Percentiles rank a stretch among this genome's conserved stretches.
These are phyloP conservation scores for Silvanus unidentatus DNA, from an alignment of 2,888 invertebrate genomes.

Conservation along the genomic window DNA sequence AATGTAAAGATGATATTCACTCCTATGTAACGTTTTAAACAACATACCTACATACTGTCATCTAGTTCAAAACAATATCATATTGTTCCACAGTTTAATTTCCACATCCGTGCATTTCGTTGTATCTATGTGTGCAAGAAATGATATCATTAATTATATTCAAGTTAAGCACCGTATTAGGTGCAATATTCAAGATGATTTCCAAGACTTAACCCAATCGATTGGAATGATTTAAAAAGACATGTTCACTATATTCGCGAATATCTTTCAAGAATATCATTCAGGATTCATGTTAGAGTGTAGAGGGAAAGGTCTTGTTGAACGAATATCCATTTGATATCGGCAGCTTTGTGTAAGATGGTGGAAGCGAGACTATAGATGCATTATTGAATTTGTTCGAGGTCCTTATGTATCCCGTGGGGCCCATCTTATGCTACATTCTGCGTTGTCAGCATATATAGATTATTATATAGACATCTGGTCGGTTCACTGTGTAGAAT, in stretches of 20 bases:
- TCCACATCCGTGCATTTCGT: neutral
- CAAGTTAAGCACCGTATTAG: too few relatives aligned
- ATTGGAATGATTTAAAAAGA: conserved; percentile 35
- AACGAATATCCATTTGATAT: conserved; percentile 27
- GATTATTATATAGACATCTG: conserved; percentile 51
- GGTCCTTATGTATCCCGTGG: conserved; percentile 45
- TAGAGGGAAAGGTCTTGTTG: conserved; percentile 12
- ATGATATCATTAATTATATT: neutral
- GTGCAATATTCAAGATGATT: too few relatives aligned
- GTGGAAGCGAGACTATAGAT: conserved; percentile 38
- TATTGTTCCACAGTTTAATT: neutral
- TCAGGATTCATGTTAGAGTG: conserved; percentile 8
- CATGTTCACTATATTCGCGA: conserved; percentile 35
- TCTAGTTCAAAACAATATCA: neutral
- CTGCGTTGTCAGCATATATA: conserved; percentile 50
- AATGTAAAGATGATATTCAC: conserved; percentile 13
- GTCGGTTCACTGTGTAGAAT: conserved; percentile 42
- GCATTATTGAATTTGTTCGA: conserved; percentile 48
- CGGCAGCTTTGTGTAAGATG: conserved; percentile 25
- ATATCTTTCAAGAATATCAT: conserved; percentile 3
- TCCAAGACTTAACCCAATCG: too few relatives aligned
- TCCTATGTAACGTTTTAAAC: neutral
- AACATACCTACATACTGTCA: neutral
- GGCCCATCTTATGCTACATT: conserved; percentile 44
- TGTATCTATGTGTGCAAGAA: neutral